These are phyloP conservation scores for Antidorcas marsupialis DNA, from an alignment of 2,113 vertebrate genomes.

Conservation along the genomic window DNA sequence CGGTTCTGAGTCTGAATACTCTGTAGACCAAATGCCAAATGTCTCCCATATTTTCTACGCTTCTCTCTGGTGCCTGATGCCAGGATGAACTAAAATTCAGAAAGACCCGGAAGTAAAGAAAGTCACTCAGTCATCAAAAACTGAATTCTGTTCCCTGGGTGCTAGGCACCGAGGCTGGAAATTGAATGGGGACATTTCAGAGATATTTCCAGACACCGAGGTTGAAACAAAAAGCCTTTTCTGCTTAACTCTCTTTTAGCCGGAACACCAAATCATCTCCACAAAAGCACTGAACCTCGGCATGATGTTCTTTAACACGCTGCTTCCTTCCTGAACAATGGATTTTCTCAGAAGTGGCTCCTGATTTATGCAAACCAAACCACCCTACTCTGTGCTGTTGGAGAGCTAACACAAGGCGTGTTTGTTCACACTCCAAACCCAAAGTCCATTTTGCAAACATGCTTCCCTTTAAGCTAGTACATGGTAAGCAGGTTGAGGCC, in stretches of 20 bases:
- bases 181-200: constrained; percentile 26
- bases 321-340: neutral
- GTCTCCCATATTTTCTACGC: neutral
- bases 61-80: neutral
- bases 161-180: neutral
- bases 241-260: neutral
- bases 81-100: neutral
- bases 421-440: neutral
- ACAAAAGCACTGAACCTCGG: neutral
- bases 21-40: neutral
- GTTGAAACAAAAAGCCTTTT: constrained; percentile 11
- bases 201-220: neutral
- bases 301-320: neutral
- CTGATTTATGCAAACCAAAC: neutral
- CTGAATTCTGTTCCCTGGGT: constrained; percentile 28
- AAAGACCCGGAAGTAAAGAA: neutral
- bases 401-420: fast-evolving
- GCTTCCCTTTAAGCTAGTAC: neutral
- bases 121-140: constrained; percentile 1
- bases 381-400: neutral
- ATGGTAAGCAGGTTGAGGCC: neutral
- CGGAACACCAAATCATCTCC: neutral
- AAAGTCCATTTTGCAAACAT: neutral
- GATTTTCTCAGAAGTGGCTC: neutral
- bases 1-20: neutral